Evolutionary conservation across 2,113 vertebrate species (phyloP).

Genomic region (Tor tambroides): DNA sequence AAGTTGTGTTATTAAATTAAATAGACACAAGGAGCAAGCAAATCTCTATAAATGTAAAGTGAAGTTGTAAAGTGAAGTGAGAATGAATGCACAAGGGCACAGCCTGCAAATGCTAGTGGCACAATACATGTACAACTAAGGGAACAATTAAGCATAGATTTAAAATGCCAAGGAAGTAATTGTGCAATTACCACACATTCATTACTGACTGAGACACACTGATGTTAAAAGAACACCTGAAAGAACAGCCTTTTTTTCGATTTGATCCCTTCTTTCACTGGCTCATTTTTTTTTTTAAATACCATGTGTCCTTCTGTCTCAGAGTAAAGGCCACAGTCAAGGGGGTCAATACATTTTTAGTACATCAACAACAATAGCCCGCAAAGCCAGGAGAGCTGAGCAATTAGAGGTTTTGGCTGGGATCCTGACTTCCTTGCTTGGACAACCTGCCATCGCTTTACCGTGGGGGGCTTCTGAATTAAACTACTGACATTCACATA

Average conservation of each 20-base stretch:
- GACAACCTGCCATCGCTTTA: slow-evolving; percentile 24
- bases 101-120: slow-evolving; percentile 36
- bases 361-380: slow-evolving; percentile 43
- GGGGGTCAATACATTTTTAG: slow-evolving; percentile 49
- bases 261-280: slow-evolving; percentile 18
- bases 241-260: neutral
- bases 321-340: slow-evolving; percentile 33
- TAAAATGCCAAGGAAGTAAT: slow-evolving; percentile 49
- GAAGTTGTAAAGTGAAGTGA: neutral
- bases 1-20: neutral
- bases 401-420: slow-evolving; percentile 49
- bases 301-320: slow-evolving; percentile 12
- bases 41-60: neutral
- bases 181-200: slow-evolving; percentile 37
- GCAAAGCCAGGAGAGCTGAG: slow-evolving; percentile 42
- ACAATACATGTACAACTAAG: slow-evolving; percentile 42
- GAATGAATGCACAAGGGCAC: slow-evolving; percentile 23
- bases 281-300: slow-evolving; percentile 40
- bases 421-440: slow-evolving; percentile 20
- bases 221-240: slow-evolving; percentile 6
- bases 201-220: slow-evolving; percentile 24
- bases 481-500: slow-evolving; percentile 36
- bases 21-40: neutral
- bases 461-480: neutral
- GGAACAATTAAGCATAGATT: slow-evolving; percentile 45